A percentile compares a stretch with the other conserved stretches of the same genome.
Evolutionary conservation across 2,797 vertebrate genomes (phyloP).

Genomic region (Halcyon badia): DNA sequence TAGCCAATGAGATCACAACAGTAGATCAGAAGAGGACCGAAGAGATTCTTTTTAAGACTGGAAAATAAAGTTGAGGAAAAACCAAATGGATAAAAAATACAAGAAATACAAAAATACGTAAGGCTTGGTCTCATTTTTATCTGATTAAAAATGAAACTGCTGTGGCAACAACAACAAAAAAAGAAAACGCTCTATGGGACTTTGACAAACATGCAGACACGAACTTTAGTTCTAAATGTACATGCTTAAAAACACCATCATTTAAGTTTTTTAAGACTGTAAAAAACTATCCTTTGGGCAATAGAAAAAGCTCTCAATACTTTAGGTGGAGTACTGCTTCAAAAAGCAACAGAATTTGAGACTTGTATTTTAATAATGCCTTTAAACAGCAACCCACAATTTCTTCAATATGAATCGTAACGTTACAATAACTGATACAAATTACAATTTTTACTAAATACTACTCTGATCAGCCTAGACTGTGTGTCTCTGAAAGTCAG

Average conservation of each 20-base stretch:
- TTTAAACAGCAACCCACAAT: background rate
- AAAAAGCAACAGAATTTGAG: background rate
- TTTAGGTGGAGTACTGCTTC: background rate
- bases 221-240: background rate
- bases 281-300: background rate
- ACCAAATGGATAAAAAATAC: background rate
- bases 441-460: background rate
- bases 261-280: background rate
- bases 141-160: background rate
- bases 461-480: background rate
- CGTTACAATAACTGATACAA: background rate
- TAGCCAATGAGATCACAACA: background rate
- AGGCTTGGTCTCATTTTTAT: background rate
- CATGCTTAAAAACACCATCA: background rate
- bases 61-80: background rate
- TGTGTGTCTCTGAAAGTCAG: background rate
- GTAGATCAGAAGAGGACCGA: background rate
- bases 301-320: background rate
- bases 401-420: background rate
- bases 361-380: background rate
- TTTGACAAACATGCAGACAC: background rate
- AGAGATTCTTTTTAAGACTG: background rate
- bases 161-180: background rate
- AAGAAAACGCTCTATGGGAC: background rate
- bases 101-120: background rate